Percentiles rank a stretch among this genome's conserved stretches.
Conservation (phyloP, 2,888 invertebrate genomes). For the Nephrotoma guestfalica region DNA sequence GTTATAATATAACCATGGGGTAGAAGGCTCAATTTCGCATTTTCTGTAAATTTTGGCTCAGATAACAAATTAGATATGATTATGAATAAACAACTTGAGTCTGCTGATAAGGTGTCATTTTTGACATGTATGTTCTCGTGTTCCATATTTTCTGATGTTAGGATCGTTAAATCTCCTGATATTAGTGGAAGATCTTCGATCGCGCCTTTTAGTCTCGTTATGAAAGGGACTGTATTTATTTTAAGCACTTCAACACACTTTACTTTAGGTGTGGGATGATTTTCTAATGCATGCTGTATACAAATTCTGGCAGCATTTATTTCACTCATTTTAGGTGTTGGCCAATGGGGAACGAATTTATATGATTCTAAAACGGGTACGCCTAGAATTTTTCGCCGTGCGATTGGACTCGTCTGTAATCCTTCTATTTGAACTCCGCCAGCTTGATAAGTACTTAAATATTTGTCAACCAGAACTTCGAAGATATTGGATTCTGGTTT, state of each 20-base stretch:
- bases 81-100: constrained; percentile 25
- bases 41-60: constrained; percentile 25
- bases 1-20: constrained; percentile 46
- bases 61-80: constrained; percentile 19
- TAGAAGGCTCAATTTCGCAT: constrained; percentile 35
- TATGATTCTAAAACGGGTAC: constrained; percentile 64
- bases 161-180: constrained; percentile 46
- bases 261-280: constrained; percentile 44
- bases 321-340: constrained; percentile 16
- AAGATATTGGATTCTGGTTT: constrained; percentile 9
- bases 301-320: constrained; percentile 42
- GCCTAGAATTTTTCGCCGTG: constrained; percentile 48
- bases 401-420: constrained; percentile 59
- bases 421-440: constrained; percentile 69
- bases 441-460: constrained; percentile 34
- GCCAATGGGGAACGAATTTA: constrained; percentile 51
- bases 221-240: constrained; percentile 34
- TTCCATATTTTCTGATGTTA: constrained; percentile 24
- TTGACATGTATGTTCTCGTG: constrained; percentile 42
- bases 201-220: constrained; percentile 40
- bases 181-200: constrained; percentile 54
- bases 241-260: constrained; percentile 41
- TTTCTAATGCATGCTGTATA: constrained; percentile 61
- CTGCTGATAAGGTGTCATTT: constrained; percentile 39
- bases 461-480: constrained; percentile 16